Percentiles rank a stretch among this genome's conserved stretches.
Conservation (phyloP, 2,113 vertebrate species). For the Nothocercus nigrocapillus region DNA sequence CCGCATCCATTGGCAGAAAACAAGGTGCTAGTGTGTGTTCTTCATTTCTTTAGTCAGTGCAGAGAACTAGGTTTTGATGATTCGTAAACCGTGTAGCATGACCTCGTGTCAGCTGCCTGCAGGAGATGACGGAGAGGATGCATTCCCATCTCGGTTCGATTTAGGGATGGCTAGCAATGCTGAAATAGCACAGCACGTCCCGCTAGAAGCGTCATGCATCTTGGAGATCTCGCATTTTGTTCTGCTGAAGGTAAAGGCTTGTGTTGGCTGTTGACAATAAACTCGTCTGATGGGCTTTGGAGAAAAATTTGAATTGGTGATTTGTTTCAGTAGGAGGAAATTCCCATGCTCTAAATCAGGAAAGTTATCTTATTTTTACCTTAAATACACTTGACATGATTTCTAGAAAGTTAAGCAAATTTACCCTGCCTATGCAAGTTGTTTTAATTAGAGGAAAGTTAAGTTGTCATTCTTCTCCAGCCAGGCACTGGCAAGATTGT, state of each 20-base stretch:
- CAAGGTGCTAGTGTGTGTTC: not conserved
- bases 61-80: not conserved
- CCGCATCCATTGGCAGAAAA: not conserved
- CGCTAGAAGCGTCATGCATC: not conserved
- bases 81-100: not conserved
- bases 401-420: not conserved
- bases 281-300: not conserved
- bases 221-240: not conserved
- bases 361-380: not conserved
- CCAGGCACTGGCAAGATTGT: not conserved
- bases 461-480: not conserved
- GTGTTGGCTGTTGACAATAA: not conserved
- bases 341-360: not conserved
- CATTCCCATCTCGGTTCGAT: not conserved
- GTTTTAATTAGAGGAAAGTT: not conserved
- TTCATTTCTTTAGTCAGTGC: not conserved
- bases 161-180: not conserved
- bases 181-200: not conserved
- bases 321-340: not conserved
- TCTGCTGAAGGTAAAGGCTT: not conserved
- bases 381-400: not conserved
- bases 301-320: not conserved
- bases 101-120: not conserved
- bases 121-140: not conserved
- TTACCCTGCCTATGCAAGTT: not conserved